These are phyloP conservation scores for Balearica regulorum DNA, from an alignment of 2,797 vertebrate genomes.

Conservation along the genomic window DNA sequence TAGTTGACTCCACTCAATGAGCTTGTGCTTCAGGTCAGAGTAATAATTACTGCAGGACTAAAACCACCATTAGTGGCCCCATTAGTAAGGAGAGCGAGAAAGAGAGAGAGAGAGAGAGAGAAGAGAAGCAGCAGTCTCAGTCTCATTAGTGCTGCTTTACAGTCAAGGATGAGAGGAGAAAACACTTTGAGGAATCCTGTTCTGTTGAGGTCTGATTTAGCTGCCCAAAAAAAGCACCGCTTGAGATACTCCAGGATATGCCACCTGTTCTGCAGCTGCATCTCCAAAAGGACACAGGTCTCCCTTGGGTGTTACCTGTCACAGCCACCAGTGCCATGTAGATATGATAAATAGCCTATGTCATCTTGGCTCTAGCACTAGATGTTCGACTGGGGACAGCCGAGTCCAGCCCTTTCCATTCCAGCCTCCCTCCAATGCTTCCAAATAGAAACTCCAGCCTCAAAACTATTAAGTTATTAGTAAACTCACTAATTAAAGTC, in stretches of 20 bases:
- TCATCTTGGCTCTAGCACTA: not conserved
- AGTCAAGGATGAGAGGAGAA: not conserved
- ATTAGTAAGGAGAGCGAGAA: not conserved
- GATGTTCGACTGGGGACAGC: not conserved
- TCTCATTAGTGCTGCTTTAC: not conserved
- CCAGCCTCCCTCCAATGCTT: not conserved
- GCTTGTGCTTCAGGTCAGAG: slow-evolving; percentile 47
- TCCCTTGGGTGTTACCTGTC: not conserved
- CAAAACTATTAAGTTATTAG: not conserved
- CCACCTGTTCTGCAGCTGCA: not conserved
- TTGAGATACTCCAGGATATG: not conserved
- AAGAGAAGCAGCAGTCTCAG: not conserved
- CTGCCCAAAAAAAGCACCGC: not conserved
- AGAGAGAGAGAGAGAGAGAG: not conserved
- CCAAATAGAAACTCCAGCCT: not conserved
- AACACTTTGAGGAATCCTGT: not conserved
- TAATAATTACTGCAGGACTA: slow-evolving; percentile 51
- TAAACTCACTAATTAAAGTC: not conserved
- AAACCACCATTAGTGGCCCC: not conserved
- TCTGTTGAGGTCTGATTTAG: not conserved
- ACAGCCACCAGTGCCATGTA: not conserved
- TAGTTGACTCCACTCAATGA: slow-evolving; percentile 53
- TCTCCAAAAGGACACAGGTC: not conserved
- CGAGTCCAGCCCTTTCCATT: not conserved
- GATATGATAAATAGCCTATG: not conserved